Evolutionary conservation across 2,113 vertebrate species (phyloP), one percentile per base, ranked within the genome.

Genomic region (Centropus bengalensis): DNA sequence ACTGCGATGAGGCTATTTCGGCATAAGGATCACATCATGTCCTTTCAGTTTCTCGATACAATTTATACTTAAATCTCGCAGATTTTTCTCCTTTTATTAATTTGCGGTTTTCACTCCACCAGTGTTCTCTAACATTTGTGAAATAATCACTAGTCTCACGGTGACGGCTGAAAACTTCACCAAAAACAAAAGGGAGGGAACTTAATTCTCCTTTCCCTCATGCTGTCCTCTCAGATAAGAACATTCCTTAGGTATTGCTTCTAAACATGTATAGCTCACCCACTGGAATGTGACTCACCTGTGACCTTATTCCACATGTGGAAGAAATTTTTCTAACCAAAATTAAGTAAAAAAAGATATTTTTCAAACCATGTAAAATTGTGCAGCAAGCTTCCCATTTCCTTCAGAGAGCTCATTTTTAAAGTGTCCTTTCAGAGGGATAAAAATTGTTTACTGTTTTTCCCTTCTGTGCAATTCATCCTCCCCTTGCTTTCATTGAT

Each of bases 241-340:
- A 66, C 8, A 52, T 32, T 80, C 76, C 24, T 80, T 66, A 77
- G 16, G 28, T 71, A 51, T 13, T 55, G 28, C 27, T 86, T 77
- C 86, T 36, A 88, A 80, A 8, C 66, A 92, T 32, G 23, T 86
- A 49, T 54, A 77, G 13, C 2, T 1, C 30, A 77, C 30, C 21
- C 38, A 44, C 9, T 18, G 27, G 45, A 86, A 90, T 1, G 1
- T 24, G 18, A 56, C 44, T 86, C 56, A 84, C 14, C 56, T 56
- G 47, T 69, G 73, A 63, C 60, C 30, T 45, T 74, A 64, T 8
- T 36, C 19, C 60, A 12, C 14, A 79, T 0, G 14, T 0, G 0
- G 19, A 92, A 82, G 10, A 78, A 78, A 67, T 36, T 27, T 56
- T 78, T 13, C n/a, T 32, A 28, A 8, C 54, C 27, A 59, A 92